phyloP scores from a whole-genome alignment of 2,113 vertebrate genomes.

The Trogon melanurus region DNA sequence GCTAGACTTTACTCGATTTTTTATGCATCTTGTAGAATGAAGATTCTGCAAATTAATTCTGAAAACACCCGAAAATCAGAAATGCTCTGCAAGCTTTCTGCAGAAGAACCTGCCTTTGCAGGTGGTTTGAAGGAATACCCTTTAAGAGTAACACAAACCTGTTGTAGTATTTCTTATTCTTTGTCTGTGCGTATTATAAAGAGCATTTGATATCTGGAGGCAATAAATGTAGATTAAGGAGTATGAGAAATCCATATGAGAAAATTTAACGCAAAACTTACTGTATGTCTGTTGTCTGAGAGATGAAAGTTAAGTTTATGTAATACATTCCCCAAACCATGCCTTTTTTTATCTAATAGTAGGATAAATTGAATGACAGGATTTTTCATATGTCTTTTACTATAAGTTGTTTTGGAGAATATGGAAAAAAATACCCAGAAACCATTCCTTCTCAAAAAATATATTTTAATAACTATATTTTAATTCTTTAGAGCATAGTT shows the following conservation, averaged over 20 bases:
- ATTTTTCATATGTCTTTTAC: neutral
- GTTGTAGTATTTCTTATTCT: neutral
- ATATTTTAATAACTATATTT: neutral
- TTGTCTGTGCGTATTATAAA: neutral
- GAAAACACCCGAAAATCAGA: neutral
- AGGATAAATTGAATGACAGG: neutral
- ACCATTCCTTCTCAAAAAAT: neutral
- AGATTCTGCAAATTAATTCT: neutral
- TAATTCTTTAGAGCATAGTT: neutral
- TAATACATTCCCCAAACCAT: neutral
- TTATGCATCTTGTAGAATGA: neutral
- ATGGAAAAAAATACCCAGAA: neutral
- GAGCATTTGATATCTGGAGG: neutral
- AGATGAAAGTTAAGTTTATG: neutral
- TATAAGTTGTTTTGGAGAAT: neutral
- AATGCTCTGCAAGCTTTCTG: neutral
- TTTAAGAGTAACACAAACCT: neutral
- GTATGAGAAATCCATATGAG: neutral
- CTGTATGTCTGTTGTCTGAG: neutral
- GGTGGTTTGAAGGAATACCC: neutral
- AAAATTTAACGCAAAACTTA: constrained; percentile 3
- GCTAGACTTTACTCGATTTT: neutral
- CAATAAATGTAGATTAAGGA: neutral
- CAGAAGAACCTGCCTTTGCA: neutral
- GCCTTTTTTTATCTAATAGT: neutral